A percentile compares a stretch with the other conserved stretches of the same genome.
These are phyloP conservation scores for Plutella xylostella DNA, from an alignment of 2,888 invertebrate genomes.

Conservation along the genomic window DNA sequence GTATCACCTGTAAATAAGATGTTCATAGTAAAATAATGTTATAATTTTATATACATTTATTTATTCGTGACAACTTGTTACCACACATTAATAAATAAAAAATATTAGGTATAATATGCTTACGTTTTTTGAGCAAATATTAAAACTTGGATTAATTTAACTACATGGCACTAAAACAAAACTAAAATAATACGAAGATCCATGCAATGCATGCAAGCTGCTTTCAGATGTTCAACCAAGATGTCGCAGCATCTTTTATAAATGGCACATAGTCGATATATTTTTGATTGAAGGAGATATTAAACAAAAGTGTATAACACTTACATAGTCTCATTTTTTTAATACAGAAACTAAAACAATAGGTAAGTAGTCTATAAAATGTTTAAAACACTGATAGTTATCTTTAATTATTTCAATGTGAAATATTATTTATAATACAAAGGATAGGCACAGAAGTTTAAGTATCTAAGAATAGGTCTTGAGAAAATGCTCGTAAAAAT, in stretches of 20 bases:
- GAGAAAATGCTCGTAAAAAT: too few relatives aligned
- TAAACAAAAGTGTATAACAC: not conserved
- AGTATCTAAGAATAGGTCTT: not conserved
- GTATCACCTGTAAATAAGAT: too few relatives aligned
- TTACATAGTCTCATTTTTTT: not conserved
- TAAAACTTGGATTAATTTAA: not conserved
- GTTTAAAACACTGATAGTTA: too few relatives aligned
- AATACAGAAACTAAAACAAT: not conserved
- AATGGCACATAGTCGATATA: not conserved
- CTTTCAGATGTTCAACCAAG: not conserved
- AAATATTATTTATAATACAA: not conserved
- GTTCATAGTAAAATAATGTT: not conserved
- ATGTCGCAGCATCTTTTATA: not conserved
- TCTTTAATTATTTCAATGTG: too few relatives aligned
- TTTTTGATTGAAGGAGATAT: not conserved
- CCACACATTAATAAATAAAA: conserved; percentile 4
- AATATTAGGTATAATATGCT: not conserved
- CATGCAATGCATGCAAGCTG: too few relatives aligned
- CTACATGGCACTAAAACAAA: not conserved
- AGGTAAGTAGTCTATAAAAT: not conserved
- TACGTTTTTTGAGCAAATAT: not conserved
- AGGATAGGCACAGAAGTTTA: conserved; percentile 5
- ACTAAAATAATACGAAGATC: not conserved
- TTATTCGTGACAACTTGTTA: conserved; percentile 23
- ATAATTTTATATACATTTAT: conserved; percentile 27